Conservation (phyloP, 2,797 vertebrate genomes). For the Clarias platycephalus region DNA sequence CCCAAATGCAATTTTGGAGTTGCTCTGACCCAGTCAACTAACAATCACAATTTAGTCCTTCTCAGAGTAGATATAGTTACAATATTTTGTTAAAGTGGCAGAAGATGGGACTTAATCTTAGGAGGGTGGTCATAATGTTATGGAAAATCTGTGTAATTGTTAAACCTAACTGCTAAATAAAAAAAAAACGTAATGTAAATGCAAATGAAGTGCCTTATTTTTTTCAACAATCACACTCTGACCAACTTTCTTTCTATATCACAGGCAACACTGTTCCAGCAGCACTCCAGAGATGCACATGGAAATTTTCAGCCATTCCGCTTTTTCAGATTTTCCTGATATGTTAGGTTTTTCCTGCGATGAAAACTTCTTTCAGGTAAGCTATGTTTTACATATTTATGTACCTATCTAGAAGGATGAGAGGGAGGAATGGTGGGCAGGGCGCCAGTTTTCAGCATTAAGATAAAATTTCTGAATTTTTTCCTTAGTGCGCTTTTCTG, state of each 20-base stretch:
- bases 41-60: too few species aligned
- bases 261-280: slow-evolving; percentile 75
- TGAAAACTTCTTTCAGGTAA: slow-evolving; percentile 84
- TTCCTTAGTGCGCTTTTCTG: neutral
- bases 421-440: neutral
- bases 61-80: too few species aligned
- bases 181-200: neutral
- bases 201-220: neutral
- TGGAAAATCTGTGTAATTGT: too few species aligned
- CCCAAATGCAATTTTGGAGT: too few species aligned
- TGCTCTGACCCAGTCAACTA: too few species aligned
- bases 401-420: too few species aligned
- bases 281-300: slow-evolving; percentile 70
- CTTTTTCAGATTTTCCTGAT: slow-evolving; percentile 74
- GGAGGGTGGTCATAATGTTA: too few species aligned
- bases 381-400: neutral
- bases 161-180: too few species aligned
- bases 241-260: slow-evolving; percentile 7
- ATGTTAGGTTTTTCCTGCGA: slow-evolving; percentile 74
- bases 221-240: neutral
- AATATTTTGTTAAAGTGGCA: too few species aligned
- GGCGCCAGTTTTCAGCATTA: neutral
- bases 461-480: neutral
- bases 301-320: slow-evolving; percentile 67
- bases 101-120: too few species aligned